Base-by-base conservation (phyloP, 2,797 vertebrate species). In the Phoeniculus purpureus region DNA sequence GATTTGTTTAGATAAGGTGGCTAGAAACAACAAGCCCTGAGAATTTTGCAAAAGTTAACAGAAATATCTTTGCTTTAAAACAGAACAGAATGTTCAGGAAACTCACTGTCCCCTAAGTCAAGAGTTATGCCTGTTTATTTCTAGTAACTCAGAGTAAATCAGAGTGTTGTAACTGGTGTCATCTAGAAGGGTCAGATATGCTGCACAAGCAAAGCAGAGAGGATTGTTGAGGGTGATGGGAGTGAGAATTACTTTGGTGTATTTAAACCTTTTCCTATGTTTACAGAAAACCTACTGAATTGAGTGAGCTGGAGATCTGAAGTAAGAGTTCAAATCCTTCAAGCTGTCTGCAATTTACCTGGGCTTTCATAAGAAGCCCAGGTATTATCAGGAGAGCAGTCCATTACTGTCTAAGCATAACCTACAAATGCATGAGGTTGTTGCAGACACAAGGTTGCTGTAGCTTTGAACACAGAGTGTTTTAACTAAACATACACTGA, bases 1-100 rank as follows among this genome's bases (percentile, higher is more conserved):
- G 32, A 81, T 87, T 83, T 87, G 60, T 86, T 94, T 90, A 84
- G 80, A 87, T 73, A 93, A 87, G 45, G 45, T 78, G 62, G n/a
- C 51, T 91, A 37, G 59, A 93, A 94, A 94, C 55, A 81, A 93
- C 91, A 70, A 92, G 70, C 23, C 52, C 59, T 14, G 32, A 76
- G 77, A 92, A 83, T 91, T 83, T n/a, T 62, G 32, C 40, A 83
- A 89, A 59, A 68, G 19, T 48, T 75, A 68, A 58, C 17, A 83
- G 55, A 85, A 93, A 92, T 78, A 70, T 51, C 18, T 87, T 92
- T 91, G 79, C 7, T 89, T 92, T 83, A 55, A 85, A 87, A 27
- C 19, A 81, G 80, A 92, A 78, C 18, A 21, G 67, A 81, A 87
- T 73, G 4, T 88, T 94, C 73, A 47, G 23, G 23, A 81, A 73